Percentiles rank a stretch among this genome's conserved stretches.
Conservation (phyloP, 2,113 vertebrate genomes). For the Lamprologus speciosus region DNA sequence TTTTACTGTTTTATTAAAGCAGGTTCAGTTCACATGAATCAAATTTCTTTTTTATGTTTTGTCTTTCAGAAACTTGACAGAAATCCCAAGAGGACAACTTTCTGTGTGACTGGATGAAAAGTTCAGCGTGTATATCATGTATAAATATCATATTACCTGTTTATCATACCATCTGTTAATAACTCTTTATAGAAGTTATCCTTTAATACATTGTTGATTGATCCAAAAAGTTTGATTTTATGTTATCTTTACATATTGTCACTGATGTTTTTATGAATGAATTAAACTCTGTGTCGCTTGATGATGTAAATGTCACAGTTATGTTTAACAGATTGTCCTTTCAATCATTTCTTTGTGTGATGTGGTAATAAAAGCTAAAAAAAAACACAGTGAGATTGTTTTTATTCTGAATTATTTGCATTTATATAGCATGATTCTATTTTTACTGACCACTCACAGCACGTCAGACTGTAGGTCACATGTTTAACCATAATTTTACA, state of each 20-base stretch:
- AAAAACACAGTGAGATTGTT: background rate
- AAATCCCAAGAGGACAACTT: rapidly evolving
- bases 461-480: background rate
- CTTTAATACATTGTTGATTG: background rate
- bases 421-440: background rate
- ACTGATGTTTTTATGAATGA: background rate
- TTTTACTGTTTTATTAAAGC: rapidly evolving
- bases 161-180: background rate
- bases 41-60: background rate
- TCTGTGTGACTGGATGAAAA: background rate
- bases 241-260: background rate
- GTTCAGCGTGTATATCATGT: background rate
- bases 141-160: background rate
- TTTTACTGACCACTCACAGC: background rate
- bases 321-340: background rate
- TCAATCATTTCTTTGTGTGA: background rate
- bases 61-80: background rate
- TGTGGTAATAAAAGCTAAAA: background rate
- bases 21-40: background rate
- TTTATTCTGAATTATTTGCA: rapidly evolving
- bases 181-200: background rate
- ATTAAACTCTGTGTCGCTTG: rapidly evolving
- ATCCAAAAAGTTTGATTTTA: background rate
- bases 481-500: rapidly evolving
- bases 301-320: background rate